Percentiles rank a stretch among this genome's conserved stretches.
phyloP scores from a whole-genome alignment of 2,797 vertebrate genomes.

The Notoglanidium macrostoma region DNA sequence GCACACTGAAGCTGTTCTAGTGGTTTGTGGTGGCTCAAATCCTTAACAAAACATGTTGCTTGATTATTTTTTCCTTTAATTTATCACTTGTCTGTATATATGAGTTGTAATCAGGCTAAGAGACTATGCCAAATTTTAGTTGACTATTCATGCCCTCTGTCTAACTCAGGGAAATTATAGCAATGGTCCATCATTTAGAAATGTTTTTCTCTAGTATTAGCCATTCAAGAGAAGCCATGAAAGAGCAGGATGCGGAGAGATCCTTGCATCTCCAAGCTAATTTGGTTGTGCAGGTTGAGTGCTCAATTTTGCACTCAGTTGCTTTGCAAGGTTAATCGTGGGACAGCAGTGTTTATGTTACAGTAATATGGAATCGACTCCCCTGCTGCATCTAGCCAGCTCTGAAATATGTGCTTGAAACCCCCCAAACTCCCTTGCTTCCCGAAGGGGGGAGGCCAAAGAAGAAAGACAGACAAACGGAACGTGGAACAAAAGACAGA shows the following conservation, averaged over 20 bases:
- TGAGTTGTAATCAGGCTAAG: slow-evolving; percentile 40
- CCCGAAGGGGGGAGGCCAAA: slow-evolving; percentile 47
- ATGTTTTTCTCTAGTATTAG: slow-evolving; percentile 71
- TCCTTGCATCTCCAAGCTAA: slow-evolving; percentile 68
- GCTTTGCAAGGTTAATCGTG: slow-evolving; percentile 78
- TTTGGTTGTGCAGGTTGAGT: slow-evolving; percentile 70
- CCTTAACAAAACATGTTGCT: neutral
- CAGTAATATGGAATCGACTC: slow-evolving; percentile 72
- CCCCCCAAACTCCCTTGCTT: slow-evolving; percentile 52
- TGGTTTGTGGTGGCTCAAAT: neutral
- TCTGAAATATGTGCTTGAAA: slow-evolving; percentile 73
- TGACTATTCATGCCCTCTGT: slow-evolving; percentile 66
- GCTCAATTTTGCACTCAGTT: slow-evolving; percentile 74
- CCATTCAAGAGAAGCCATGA: slow-evolving; percentile 68
- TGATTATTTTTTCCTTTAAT: slow-evolving; percentile 19
- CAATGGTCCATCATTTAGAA: slow-evolving; percentile 72
- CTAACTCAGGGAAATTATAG: slow-evolving; percentile 64
- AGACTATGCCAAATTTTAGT: slow-evolving; percentile 59
- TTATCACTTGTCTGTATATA: neutral
- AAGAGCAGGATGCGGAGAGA: slow-evolving; percentile 38
- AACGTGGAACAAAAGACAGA: slow-evolving; percentile 75
- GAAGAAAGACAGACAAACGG: slow-evolving; percentile 71
- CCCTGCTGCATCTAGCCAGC: slow-evolving; percentile 66
- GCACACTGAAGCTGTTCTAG: neutral
- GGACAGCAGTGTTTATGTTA: slow-evolving; percentile 77